Conservation (phyloP, 2,113 vertebrate genomes). For the Sylvia atricapilla region DNA sequence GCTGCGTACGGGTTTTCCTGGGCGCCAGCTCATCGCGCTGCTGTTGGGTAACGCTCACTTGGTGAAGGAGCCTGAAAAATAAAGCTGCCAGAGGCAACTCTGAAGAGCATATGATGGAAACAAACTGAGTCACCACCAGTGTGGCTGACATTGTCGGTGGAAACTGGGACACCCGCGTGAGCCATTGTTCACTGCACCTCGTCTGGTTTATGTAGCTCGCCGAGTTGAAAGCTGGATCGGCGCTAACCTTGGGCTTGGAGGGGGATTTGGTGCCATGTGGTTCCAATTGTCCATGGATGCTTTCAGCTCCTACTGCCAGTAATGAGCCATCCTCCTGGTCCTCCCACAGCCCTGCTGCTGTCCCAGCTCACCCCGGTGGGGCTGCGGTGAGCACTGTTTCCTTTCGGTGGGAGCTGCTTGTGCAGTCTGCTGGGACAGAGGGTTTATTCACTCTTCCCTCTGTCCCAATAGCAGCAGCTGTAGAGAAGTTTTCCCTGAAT, state of each 20-base stretch:
- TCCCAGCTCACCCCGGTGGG: constrained; percentile 10
- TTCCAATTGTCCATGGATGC: constrained; percentile 34
- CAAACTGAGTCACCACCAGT: constrained; percentile 41
- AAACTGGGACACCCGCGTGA: constrained; percentile 42
- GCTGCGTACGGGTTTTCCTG: not conserved
- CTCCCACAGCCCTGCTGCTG: not conserved
- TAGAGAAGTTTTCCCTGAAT: not conserved
- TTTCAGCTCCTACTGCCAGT: not conserved
- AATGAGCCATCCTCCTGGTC: not conserved
- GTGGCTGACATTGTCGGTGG: constrained; percentile 51
- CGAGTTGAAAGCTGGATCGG: constrained; percentile 46
- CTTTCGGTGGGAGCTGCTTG: not conserved
- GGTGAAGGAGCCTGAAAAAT: not conserved
- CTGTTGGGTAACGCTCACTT: not conserved
- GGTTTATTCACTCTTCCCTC: not conserved
- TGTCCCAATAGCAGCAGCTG: not conserved
- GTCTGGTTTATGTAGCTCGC: constrained; percentile 55
- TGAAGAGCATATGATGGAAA: constrained; percentile 37
- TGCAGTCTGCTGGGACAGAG: not conserved
- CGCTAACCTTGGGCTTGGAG: constrained; percentile 29
- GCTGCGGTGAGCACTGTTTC: not conserved
- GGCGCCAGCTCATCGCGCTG: not conserved
- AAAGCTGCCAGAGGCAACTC: constrained; percentile 39
- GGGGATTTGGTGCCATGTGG: constrained; percentile 31
- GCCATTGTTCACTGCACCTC: constrained; percentile 53